phyloP scores from a whole-genome alignment of 2,888 invertebrate genomes.

The Atethmia centrago region DNA sequence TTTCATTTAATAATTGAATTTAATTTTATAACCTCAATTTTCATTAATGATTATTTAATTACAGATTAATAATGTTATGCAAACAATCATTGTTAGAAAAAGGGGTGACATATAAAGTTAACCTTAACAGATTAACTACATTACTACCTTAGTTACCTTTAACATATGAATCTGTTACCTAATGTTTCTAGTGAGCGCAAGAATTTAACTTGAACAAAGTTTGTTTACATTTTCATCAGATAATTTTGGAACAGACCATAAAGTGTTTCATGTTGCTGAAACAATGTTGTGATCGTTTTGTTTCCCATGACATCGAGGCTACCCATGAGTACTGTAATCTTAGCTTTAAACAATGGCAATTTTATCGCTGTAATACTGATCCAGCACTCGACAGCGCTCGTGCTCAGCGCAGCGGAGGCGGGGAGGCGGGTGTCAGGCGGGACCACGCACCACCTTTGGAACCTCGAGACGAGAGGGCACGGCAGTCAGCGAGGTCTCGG shows the following conservation, averaged over 20 bases:
- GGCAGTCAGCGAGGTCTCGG: conserved; percentile 81
- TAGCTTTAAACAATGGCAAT: conserved; percentile 41
- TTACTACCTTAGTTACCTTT: no score
- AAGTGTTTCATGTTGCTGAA: background rate
- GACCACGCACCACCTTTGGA: conserved; percentile 72
- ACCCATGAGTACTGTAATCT: background rate
- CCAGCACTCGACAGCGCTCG: conserved; percentile 82
- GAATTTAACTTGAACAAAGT: background rate
- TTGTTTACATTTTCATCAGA: background rate
- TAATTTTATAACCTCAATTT: background rate
- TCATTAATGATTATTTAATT: background rate
- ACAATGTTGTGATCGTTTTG: background rate
- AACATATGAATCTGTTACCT: no score
- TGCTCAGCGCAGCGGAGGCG: conserved; percentile 82
- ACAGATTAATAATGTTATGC: background rate
- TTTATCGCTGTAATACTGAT: conserved; percentile 75
- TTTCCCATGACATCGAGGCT: background rate
- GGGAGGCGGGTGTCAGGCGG: conserved; percentile 85
- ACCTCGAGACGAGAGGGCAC: conserved; percentile 71
- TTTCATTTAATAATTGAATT: background rate
- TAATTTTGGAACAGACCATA: background rate
- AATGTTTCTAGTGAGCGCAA: background rate
- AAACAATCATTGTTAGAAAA: background rate
- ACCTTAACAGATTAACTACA: no score
- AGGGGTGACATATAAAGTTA: background rate